Conservation (phyloP, 1,140 invertebrate species). For the Microplitis mediator region DNA sequence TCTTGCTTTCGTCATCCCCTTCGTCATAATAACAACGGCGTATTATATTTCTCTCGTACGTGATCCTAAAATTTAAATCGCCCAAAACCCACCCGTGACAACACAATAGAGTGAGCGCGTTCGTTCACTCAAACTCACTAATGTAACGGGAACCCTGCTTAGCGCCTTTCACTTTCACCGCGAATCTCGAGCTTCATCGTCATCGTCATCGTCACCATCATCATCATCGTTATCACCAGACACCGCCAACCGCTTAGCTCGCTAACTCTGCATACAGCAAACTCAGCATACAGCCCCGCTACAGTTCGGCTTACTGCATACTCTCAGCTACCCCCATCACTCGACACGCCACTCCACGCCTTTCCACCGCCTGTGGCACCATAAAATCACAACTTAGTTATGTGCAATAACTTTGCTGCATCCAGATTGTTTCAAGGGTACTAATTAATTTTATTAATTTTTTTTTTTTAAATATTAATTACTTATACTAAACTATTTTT, state of each 20-base stretch:
- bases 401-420: conserved; percentile 42
- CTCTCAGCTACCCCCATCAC: conserved; percentile 60
- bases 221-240: conserved; percentile 43
- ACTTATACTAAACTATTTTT: not conserved
- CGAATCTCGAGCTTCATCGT: conserved; percentile 37
- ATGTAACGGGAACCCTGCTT: not conserved
- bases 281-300: conserved; percentile 56
- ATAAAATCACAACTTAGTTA: conserved; percentile 63
- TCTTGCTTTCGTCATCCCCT: too few relatives aligned
- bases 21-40: too few relatives aligned
- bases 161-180: conserved; percentile 26
- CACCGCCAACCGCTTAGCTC: conserved; percentile 41
- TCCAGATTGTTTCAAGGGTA: conserved; percentile 37
- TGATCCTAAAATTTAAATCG: too few relatives aligned
- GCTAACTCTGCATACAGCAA: conserved; percentile 49
- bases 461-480: not conserved
- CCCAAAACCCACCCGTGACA: too few relatives aligned
- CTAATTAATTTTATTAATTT: conserved; percentile 26
- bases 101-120: too few relatives aligned
- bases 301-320: conserved; percentile 58
- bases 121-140: too few relatives aligned
- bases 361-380: conserved; percentile 63
- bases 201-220: too few relatives aligned
- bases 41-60: too few relatives aligned
- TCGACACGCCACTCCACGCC: conserved; percentile 60